Evolutionary conservation across 1,140 invertebrate genomes (phyloP).

Genomic region (Sarcophaga bullata): DNA sequence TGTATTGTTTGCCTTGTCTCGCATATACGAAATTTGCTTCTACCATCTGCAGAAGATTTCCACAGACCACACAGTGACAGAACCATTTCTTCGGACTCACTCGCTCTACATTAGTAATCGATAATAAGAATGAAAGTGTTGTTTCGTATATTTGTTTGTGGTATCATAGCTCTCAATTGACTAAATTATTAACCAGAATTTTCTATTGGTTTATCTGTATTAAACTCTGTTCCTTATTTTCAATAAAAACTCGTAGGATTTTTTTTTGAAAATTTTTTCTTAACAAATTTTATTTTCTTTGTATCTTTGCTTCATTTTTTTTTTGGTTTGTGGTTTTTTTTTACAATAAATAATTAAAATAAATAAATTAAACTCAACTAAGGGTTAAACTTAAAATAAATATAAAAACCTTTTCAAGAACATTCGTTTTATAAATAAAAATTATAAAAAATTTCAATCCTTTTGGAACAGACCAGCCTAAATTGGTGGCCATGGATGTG

Average conservation of each 20-base stretch:
- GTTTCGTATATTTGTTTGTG: no score
- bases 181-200: neutral
- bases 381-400: neutral
- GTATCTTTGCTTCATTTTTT: neutral
- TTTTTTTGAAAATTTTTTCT: neutral
- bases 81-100: no score
- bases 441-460: neutral
- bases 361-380: slow-evolving; percentile 22
- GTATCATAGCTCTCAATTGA: neutral
- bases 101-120: no score
- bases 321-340: neutral
- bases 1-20: no score
- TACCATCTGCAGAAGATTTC: no score
- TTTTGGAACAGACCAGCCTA: slow-evolving; percentile 7
- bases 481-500: neutral
- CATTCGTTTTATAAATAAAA: neutral
- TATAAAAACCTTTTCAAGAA: neutral
- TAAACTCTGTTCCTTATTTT: neutral
- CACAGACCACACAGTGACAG: no score
- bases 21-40: no score
- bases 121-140: no score
- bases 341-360: slow-evolving; percentile 25
- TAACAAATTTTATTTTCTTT: neutral
- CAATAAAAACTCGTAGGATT: neutral
- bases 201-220: no score